Percentiles rank a stretch among this genome's conserved stretches.
These are phyloP conservation scores for Apis laboriosa DNA, from an alignment of 1,140 invertebrate species.

Conservation along the genomic window DNA sequence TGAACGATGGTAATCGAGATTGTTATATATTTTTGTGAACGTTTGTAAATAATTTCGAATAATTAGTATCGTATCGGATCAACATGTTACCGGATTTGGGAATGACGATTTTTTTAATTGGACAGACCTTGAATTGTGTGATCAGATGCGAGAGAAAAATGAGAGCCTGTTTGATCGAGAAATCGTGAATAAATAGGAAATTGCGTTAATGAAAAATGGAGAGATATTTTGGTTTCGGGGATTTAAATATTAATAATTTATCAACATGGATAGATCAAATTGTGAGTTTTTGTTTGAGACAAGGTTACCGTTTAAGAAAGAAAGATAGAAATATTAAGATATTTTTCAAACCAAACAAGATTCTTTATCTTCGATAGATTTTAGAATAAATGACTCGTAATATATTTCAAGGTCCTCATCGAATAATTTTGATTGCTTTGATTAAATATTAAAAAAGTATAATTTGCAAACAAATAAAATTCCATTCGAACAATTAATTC, in stretches of 20 bases:
- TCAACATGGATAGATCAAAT: too few species aligned
- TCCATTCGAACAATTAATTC: neutral
- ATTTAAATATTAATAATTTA: too few species aligned
- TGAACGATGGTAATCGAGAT: too few species aligned
- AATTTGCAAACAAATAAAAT: neutral
- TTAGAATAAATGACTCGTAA: too few species aligned
- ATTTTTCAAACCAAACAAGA: too few species aligned
- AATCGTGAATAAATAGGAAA: neutral
- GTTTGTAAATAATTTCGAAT: neutral
- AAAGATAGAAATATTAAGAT: too few species aligned
- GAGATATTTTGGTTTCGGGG: neutral
- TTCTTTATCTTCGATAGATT: too few species aligned
- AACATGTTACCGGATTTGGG: neutral
- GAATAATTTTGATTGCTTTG: too few species aligned
- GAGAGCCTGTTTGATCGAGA: neutral
- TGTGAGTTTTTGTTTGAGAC: too few species aligned
- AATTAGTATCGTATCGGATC: neutral
- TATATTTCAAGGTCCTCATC: too few species aligned
- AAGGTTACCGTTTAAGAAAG: too few species aligned
- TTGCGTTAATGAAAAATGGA: neutral
- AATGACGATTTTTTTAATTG: neutral
- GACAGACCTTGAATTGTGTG: slow-evolving; percentile 30
- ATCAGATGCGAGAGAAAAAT: neutral
- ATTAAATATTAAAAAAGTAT: too few species aligned
- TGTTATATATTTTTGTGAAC: neutral